A percentile compares a stretch with the other conserved stretches of the same genome.
These are phyloP conservation scores for Antrozous pallidus DNA, from an alignment of 2,797 vertebrate species.

Conservation along the genomic window DNA sequence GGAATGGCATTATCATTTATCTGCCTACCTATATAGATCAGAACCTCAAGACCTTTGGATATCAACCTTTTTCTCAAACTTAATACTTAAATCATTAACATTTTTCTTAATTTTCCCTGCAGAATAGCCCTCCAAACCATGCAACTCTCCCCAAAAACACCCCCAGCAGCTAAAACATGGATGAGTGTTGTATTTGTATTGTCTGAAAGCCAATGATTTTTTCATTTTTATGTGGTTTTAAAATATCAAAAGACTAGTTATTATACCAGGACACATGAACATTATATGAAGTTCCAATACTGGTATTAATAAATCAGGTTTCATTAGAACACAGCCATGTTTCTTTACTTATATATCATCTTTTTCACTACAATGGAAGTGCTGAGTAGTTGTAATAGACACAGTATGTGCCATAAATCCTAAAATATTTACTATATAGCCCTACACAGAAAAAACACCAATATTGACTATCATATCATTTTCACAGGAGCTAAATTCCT, in stretches of 20 bases:
- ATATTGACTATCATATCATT: neutral
- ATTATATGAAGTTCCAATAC: neutral
- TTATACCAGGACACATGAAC: neutral
- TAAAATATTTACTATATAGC: neutral
- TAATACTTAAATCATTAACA: neutral
- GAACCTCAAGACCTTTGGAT: neutral
- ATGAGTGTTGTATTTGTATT: neutral
- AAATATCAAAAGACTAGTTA: neutral
- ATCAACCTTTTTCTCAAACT: neutral
- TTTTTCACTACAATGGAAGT: too few relatives aligned
- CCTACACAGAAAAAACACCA: neutral
- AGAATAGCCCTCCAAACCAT: neutral
- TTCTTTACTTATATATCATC: too few relatives aligned
- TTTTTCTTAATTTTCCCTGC: neutral
- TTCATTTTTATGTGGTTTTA: neutral
- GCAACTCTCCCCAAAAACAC: neutral
- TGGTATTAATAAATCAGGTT: too few relatives aligned
- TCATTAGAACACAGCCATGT: too few relatives aligned
- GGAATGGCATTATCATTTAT: neutral
- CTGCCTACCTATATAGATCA: neutral
- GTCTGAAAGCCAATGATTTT: neutral
- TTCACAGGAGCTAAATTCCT: neutral
- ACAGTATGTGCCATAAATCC: neutral
- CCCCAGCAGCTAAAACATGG: neutral
- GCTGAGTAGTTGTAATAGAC: neutral